Conservation (phyloP, 1,140 invertebrate species). For the Mizuhopecten yessoensis region DNA sequence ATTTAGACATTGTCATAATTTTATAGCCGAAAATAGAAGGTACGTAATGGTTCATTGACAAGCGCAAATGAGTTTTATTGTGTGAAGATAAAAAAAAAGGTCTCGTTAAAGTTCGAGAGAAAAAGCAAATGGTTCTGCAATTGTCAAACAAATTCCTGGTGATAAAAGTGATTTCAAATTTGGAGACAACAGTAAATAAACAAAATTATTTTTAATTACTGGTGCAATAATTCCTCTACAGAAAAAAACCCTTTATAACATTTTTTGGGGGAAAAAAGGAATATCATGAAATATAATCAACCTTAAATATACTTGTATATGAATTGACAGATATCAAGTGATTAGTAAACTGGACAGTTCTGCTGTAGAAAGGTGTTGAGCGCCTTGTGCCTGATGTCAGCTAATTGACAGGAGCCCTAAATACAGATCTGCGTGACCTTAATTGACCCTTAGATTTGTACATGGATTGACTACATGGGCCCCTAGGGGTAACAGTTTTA, state of each 20-base stretch:
- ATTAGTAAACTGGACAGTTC: neutral
- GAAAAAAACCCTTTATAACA: neutral
- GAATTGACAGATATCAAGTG: neutral
- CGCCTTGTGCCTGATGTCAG: neutral
- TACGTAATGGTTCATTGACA: neutral
- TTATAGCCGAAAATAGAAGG: neutral
- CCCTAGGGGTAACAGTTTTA: neutral
- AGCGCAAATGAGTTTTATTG: neutral
- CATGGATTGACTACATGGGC: neutral
- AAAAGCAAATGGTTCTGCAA: neutral
- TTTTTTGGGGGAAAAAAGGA: no score
- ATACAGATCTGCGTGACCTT: constrained; percentile 24
- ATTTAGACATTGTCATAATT: neutral
- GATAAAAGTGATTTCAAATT: neutral
- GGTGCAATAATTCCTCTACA: neutral
- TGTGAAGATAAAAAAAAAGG: neutral
- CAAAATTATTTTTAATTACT: neutral
- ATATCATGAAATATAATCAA: neutral
- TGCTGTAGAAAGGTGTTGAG: neutral
- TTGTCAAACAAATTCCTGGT: neutral
- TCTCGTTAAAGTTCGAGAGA: neutral
- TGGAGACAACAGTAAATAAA: neutral
- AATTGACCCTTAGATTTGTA: neutral
- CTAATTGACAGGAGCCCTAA: neutral
- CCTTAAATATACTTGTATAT: neutral